phyloP scores from a whole-genome alignment of 2,113 vertebrate species.

The Rhea pennata region DNA sequence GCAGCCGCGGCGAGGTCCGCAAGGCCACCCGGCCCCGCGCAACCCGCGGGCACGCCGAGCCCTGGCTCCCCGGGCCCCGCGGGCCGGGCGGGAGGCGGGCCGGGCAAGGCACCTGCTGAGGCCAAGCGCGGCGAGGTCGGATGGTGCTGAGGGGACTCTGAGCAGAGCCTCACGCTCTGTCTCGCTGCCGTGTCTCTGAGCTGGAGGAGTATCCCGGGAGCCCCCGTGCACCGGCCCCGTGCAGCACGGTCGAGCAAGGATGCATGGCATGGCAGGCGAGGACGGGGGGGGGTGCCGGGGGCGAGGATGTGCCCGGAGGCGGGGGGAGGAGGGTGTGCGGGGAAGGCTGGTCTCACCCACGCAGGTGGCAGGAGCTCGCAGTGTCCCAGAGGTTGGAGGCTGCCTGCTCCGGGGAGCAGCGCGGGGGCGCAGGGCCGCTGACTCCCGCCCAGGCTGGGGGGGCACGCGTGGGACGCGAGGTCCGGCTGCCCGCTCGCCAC shows the following conservation, averaged over 20 bases:
- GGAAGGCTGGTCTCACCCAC: too few species aligned
- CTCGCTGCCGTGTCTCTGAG: too few species aligned
- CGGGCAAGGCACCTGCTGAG: not conserved
- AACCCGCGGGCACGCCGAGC: too few species aligned
- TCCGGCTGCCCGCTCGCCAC: not conserved
- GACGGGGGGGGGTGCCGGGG: too few species aligned
- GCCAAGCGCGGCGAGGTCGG: not conserved
- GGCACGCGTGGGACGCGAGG: fast-evolving
- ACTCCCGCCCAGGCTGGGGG: fast-evolving
- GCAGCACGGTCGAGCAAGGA: too few species aligned
- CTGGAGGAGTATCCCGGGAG: too few species aligned
- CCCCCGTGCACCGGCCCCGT: too few species aligned
- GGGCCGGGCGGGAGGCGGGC: not conserved
- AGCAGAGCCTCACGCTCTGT: too few species aligned
- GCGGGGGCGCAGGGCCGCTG: fast-evolving
- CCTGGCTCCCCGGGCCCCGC: not conserved
- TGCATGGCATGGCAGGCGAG: too few species aligned
- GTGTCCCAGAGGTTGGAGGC: too few species aligned
- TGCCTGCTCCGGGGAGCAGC: not conserved
- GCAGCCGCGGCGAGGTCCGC: not conserved
- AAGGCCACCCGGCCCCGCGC: not conserved
- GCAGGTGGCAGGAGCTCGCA: not conserved
- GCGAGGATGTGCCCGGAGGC: too few species aligned
- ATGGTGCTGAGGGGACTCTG: not conserved
- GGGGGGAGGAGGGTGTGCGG: too few species aligned